These are phyloP conservation scores for Monopterus albus DNA, from an alignment of 2,113 vertebrate genomes.

Conservation along the genomic window DNA sequence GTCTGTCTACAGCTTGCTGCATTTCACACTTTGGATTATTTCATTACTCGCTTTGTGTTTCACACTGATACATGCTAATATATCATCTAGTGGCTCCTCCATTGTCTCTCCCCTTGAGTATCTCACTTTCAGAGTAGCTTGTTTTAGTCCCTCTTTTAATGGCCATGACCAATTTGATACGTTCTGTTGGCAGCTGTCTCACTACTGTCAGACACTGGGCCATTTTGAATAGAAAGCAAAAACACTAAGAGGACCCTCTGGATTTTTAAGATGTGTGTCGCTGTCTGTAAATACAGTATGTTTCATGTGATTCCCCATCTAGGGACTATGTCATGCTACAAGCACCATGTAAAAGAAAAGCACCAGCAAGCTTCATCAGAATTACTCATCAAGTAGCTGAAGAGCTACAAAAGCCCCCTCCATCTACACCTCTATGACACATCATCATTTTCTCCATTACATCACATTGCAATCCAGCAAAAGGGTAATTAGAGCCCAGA, in stretches of 20 bases:
- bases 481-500: too few species aligned
- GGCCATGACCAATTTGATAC: conserved; percentile 81
- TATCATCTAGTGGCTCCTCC: conserved; percentile 73
- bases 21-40: conserved; percentile 77
- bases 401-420: too few species aligned
- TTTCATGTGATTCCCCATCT: conserved; percentile 58
- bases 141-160: conserved; percentile 78
- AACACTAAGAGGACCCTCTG: conserved; percentile 2
- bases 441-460: too few species aligned
- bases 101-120: conserved; percentile 44
- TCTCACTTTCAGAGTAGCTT: conserved; percentile 78
- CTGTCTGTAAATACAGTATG: conserved; percentile 53
- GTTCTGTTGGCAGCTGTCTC: conserved; percentile 76
- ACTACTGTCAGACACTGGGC: conserved; percentile 64
- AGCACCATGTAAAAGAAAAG: conserved; percentile 12
- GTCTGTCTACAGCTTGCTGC: conserved; percentile 77
- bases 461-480: too few species aligned
- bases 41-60: conserved; percentile 76
- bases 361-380: too few species aligned
- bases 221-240: conserved; percentile 69
- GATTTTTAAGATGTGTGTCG: conserved; percentile 56
- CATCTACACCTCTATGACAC: too few species aligned
- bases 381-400: too few species aligned
- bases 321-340: not conserved
- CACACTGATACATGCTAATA: conserved; percentile 69